Base-by-base conservation (phyloP, 2,888 invertebrate species). In the Trisateles emortualis region DNA sequence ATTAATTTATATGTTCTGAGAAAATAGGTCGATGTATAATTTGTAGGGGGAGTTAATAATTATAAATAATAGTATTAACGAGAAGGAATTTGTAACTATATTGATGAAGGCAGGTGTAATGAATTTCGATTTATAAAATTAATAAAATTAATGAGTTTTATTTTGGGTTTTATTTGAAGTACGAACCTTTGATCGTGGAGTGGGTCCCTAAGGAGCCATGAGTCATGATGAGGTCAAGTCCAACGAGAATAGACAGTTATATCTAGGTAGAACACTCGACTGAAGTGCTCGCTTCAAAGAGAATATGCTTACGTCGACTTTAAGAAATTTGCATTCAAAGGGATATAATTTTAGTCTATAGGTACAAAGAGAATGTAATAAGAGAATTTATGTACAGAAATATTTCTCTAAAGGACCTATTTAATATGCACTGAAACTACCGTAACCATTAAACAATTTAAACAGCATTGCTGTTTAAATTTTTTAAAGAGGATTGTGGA, bases 91-190 rank as follows among this genome's bases (percentile, higher is more conserved):
- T 92, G 92, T 92, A 92, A 92, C 79, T 90, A 90, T 89, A 86
- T 82, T 74, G 84, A 85, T 49, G 84, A 80, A 78, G 81, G 78
- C 81, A 83, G 87, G 85, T 91, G 90, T 91, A 90, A 90, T 90
- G 87, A 91, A 88, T 90, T 92, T 91, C 90, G 83, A 92, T 92
- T 92, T 92, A 91, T 91, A 91, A 91, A 91, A 90, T 88, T 87
- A 91, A 91, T 92, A 92, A 92, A 91, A 90, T 90, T 90, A 87
- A 90, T 84, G 91, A 91, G 91, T 92, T 92, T 91, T 87, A 90
- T 63, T 62, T 59, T 67, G 65, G 46, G 65, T 77, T 81, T 78
- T 75, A 81, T 79, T 78, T 70, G 35, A 56, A 44, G 16, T 66
- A 64, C 6, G 16, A 14, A 29, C 33, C 45, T 70, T 68, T 71